phyloP scores from a whole-genome alignment of 2,888 invertebrate genomes.

The Automeris io region DNA sequence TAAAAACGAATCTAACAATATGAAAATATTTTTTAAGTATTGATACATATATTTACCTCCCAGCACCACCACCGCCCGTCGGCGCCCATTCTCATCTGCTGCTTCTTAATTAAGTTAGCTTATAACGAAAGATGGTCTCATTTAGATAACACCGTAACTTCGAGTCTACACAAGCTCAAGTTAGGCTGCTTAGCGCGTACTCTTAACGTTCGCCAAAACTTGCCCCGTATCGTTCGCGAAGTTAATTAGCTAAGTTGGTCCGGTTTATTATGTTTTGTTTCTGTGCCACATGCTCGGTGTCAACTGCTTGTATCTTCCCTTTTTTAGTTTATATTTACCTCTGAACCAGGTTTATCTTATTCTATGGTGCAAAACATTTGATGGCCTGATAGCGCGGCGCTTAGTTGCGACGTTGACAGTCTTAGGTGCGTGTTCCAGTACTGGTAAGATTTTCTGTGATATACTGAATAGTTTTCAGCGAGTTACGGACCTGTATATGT shows the following conservation, averaged over 20 bases:
- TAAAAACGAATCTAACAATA: too few relatives aligned
- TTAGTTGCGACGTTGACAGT: too few relatives aligned
- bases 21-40: too few relatives aligned
- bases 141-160: conserved; percentile 77
- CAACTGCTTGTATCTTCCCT: conserved; percentile 5
- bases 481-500: too few relatives aligned
- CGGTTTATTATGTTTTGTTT: conserved; percentile 34
- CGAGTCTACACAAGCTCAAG: conserved; percentile 56
- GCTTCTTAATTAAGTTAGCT: conserved; percentile 79
- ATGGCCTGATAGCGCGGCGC: too few relatives aligned
- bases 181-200: conserved; percentile 61
- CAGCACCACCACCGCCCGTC: conserved; percentile 45
- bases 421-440: too few relatives aligned
- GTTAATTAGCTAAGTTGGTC: conserved; percentile 49
- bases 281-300: conserved; percentile 14
- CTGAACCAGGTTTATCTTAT: too few relatives aligned
- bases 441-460: too few relatives aligned
- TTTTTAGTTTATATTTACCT: too few relatives aligned
- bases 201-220: conserved; percentile 43
- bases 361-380: too few relatives aligned
- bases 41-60: conserved; percentile 50
- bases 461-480: too few relatives aligned
- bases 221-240: conserved; percentile 28
- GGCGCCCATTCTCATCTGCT: conserved; percentile 75
- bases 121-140: conserved; percentile 79